phyloP scores from a whole-genome alignment of 2,888 invertebrate species.

The Nephrotoma guestfalica region DNA sequence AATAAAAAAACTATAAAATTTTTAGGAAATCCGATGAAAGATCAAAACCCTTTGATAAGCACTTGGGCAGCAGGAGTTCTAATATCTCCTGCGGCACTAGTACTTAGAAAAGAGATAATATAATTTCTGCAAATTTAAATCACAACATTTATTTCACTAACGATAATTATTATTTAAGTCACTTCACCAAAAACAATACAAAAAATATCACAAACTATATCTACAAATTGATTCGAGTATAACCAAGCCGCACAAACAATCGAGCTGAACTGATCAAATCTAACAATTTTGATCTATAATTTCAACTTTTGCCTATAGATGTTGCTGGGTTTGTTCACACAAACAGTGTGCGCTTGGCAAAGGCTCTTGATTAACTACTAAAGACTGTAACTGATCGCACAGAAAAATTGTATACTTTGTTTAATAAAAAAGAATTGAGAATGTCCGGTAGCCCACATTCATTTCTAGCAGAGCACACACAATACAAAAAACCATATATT shows the following conservation, averaged over 20 bases:
- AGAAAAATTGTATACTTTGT: background rate
- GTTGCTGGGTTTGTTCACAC: background rate
- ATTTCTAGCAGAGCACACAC: background rate
- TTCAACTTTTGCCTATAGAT: background rate
- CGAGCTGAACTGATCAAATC: background rate
- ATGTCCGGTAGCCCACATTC: slow-evolving; percentile 4
- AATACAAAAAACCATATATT: background rate
- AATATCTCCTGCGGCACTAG: slow-evolving; percentile 36
- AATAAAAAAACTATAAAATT: background rate
- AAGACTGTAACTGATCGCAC: background rate
- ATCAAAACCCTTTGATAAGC: slow-evolving; percentile 37
- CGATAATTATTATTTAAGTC: background rate
- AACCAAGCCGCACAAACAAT: background rate
- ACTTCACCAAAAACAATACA: background rate
- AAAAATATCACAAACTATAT: background rate
- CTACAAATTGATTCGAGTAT: background rate
- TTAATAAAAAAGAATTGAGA: background rate
- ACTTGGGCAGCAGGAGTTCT: slow-evolving; percentile 36
- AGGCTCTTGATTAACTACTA: background rate
- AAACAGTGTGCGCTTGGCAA: background rate
- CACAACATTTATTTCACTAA: background rate
- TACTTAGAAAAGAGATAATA: slow-evolving; percentile 31
- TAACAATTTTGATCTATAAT: background rate
- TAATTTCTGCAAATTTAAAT: background rate
- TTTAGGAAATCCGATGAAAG: background rate